Conservation (phyloP, 2,888 invertebrate genomes). For the Trichogramma evanescens region DNA sequence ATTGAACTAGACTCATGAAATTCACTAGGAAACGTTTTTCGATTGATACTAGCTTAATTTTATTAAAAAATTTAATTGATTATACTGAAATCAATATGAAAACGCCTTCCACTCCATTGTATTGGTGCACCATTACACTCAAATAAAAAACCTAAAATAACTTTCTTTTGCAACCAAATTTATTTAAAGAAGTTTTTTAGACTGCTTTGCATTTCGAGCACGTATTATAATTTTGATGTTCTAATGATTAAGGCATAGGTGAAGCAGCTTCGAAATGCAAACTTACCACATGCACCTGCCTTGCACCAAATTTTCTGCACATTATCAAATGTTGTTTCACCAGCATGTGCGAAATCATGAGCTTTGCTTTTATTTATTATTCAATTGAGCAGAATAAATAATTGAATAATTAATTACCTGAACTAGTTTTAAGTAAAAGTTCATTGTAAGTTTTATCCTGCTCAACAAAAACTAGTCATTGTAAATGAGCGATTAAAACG, state of each 20-base stretch:
- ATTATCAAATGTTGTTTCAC: slow-evolving; percentile 8
- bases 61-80: not conserved
- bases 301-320: slow-evolving; percentile 18
- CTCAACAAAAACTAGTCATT: slow-evolving; percentile 27
- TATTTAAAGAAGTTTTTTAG: not conserved
- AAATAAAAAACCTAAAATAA: not conserved
- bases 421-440: not conserved
- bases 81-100: slow-evolving; percentile 5
- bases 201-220: slow-evolving; percentile 4
- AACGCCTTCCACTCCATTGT: slow-evolving; percentile 17
- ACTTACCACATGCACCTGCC: slow-evolving; percentile 14
- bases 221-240: not conserved
- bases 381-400: not conserved
- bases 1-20: no score
- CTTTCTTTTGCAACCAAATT: not conserved
- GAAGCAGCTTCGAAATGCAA: not conserved
- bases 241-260: not conserved
- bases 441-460: not conserved
- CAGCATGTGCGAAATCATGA: slow-evolving; percentile 8
- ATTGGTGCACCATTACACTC: slow-evolving; percentile 10
- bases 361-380: slow-evolving; percentile 14
- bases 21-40: not conserved
- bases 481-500: slow-evolving; percentile 29
- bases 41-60: not conserved
- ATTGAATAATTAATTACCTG: not conserved